A percentile compares a stretch with the other conserved stretches of the same genome.
These are phyloP conservation scores for Scaptodrosophila latifasciaeformis DNA, from an alignment of 2,888 invertebrate species.

Conservation along the genomic window DNA sequence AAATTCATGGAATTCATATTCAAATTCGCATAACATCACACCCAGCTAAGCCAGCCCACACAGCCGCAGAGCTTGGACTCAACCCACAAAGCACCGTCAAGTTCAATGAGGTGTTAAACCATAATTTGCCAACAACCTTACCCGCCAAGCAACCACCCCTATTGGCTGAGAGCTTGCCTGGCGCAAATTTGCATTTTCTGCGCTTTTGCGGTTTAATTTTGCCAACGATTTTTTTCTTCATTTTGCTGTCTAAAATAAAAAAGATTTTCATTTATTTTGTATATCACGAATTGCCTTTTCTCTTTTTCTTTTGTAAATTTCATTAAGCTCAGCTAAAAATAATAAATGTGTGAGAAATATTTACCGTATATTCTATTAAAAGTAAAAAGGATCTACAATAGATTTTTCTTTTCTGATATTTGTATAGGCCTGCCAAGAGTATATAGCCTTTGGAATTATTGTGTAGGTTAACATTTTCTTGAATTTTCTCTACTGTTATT, in stretches of 20 bases:
- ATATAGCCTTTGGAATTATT: too few species aligned
- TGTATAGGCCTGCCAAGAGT: too few species aligned
- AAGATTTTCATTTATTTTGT: too few species aligned
- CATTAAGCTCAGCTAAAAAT: too few species aligned
- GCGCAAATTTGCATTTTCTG: constrained; percentile 63
- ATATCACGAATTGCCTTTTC: too few species aligned
- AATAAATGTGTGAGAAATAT: too few species aligned
- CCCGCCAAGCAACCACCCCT: constrained; percentile 26
- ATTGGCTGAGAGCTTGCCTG: constrained; percentile 21
- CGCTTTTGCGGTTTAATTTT: constrained; percentile 62
- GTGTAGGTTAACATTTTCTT: too few species aligned
- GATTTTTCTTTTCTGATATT: too few species aligned
- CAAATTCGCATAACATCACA: constrained; percentile 43
- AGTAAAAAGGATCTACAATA: too few species aligned
- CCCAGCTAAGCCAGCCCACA: not conserved
- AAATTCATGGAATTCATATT: constrained; percentile 62
- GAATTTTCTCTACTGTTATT: too few species aligned
- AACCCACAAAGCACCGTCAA: constrained; percentile 32
- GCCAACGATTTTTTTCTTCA: constrained; percentile 29
- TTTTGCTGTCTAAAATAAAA: constrained; percentile 1
- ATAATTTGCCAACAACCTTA: constrained; percentile 69
- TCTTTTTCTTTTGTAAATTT: constrained; percentile 20
- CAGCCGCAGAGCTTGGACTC: constrained; percentile 8
- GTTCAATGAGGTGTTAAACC: constrained; percentile 74
- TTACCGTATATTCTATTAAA: too few species aligned